A percentile compares a stretch with the other conserved stretches of the same genome.
These are phyloP conservation scores for Bufo bufo DNA, from an alignment of 2,113 vertebrate species.

Conservation along the genomic window DNA sequence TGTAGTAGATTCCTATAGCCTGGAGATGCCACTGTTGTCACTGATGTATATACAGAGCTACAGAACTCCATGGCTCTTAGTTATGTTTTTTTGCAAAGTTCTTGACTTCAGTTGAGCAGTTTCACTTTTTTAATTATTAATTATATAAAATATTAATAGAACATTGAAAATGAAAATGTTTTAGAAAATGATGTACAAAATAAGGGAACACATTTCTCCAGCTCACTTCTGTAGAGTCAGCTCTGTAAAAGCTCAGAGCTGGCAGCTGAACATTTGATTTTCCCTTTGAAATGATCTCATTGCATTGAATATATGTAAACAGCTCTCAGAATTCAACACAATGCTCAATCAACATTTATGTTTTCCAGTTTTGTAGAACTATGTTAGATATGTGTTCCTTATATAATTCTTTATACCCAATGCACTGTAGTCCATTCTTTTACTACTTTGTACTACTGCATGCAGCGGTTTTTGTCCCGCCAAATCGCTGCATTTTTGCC, in stretches of 20 bases:
- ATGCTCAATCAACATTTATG: not conserved
- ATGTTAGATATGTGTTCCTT: not conserved
- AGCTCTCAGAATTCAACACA: not conserved
- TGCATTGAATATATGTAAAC: not conserved
- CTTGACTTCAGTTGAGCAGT: not conserved
- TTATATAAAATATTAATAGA: not conserved
- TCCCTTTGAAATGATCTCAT: not conserved
- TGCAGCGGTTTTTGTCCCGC: too few relatives aligned
- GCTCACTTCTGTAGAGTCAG: not conserved
- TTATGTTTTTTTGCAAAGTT: not conserved
- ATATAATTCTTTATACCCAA: too few relatives aligned
- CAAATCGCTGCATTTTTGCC: too few relatives aligned
- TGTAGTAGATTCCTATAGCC: not conserved
- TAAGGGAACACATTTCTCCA: not conserved
- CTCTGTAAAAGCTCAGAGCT: not conserved
- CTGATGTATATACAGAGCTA: conserved; percentile 1
- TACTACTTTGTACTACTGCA: too few relatives aligned
- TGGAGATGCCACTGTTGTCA: conserved; percentile 31
- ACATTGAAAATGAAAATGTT: not conserved
- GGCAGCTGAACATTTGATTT: not conserved
- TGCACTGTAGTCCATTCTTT: too few relatives aligned
- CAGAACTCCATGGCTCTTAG: not conserved
- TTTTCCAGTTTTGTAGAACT: not conserved
- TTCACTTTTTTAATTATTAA: not conserved
- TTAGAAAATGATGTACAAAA: not conserved